phyloP scores from a whole-genome alignment of 1,140 invertebrate species.

The Teleogryllus occipitalis region DNA sequence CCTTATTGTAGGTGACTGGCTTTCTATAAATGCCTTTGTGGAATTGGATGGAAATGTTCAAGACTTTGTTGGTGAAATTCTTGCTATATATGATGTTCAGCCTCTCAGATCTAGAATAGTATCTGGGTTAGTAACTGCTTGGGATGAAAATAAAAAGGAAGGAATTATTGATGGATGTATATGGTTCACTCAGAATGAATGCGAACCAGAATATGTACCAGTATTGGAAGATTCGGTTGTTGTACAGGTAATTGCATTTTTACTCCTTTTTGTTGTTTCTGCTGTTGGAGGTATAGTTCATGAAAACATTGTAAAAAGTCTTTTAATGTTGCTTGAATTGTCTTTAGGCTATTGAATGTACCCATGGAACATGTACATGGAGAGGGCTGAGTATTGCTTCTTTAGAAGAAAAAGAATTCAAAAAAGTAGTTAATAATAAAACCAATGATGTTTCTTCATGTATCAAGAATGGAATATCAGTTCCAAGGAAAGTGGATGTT shows the following conservation, averaged over 20 bases:
- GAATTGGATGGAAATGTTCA: slow-evolving; percentile 43
- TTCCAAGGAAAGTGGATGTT: slow-evolving; percentile 36
- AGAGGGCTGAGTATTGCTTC: slow-evolving; percentile 39
- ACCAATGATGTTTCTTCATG: neutral
- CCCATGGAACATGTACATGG: slow-evolving; percentile 49
- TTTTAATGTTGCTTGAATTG: no score
- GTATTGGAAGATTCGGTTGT: slow-evolving; percentile 41
- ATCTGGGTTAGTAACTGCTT: slow-evolving; percentile 43
- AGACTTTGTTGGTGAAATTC: slow-evolving; percentile 43
- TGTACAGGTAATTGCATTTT: neutral
- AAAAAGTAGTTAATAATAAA: neutral
- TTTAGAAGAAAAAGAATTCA: neutral
- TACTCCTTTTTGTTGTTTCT: neutral
- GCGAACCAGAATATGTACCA: slow-evolving; percentile 44
- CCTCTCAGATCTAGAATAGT: slow-evolving; percentile 44
- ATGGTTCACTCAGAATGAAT: slow-evolving; percentile 44
- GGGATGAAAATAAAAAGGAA: slow-evolving; percentile 34
- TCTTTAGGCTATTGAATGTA: slow-evolving; percentile 50
- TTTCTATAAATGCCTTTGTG: slow-evolving; percentile 45
- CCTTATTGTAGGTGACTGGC: slow-evolving; percentile 50
- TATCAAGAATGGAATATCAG: slow-evolving; percentile 31
- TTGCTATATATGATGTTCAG: slow-evolving; percentile 45
- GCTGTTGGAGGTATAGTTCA: no score
- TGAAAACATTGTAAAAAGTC: no score
- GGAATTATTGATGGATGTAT: slow-evolving; percentile 45